Percentiles rank a stretch among this genome's conserved stretches.
Evolutionary conservation across 1,140 invertebrate genomes (phyloP).

Genomic region (Pachypsylla venusta): DNA sequence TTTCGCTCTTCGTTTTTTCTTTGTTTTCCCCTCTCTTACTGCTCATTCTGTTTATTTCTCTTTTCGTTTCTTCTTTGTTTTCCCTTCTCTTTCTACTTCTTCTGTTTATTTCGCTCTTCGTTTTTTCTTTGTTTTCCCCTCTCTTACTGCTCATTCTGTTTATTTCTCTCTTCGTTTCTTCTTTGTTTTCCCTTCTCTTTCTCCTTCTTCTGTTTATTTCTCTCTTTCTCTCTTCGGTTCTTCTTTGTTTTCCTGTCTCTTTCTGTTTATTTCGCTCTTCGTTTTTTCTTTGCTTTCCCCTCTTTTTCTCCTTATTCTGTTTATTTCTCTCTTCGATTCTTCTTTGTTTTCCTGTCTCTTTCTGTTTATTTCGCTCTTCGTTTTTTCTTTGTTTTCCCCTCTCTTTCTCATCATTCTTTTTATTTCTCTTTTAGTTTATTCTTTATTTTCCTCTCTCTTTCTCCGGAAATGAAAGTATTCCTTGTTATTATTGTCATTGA

Average conservation of each 20-base stretch:
- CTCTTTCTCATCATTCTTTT: not conserved
- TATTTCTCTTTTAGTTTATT: not conserved
- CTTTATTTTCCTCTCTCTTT: not conserved
- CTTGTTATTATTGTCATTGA: too few relatives aligned
- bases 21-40: too few relatives aligned
- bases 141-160: not conserved
- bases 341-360: not conserved
- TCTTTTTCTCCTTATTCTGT: not conserved
- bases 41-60: not conserved
- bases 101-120: not conserved
- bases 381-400: not conserved
- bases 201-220: not conserved
- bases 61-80: not conserved
- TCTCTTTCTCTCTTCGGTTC: not conserved
- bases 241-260: not conserved
- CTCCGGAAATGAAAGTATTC: too few relatives aligned
- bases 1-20: not conserved
- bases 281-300: not conserved
- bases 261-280: not conserved
- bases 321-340: not conserved
- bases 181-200: not conserved
- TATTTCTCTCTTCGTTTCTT: not conserved
- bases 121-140: not conserved
- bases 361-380: not conserved
- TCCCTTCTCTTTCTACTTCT: not conserved